Base-by-base conservation (phyloP, 2,888 invertebrate species). In the Eledone cirrhosa region DNA sequence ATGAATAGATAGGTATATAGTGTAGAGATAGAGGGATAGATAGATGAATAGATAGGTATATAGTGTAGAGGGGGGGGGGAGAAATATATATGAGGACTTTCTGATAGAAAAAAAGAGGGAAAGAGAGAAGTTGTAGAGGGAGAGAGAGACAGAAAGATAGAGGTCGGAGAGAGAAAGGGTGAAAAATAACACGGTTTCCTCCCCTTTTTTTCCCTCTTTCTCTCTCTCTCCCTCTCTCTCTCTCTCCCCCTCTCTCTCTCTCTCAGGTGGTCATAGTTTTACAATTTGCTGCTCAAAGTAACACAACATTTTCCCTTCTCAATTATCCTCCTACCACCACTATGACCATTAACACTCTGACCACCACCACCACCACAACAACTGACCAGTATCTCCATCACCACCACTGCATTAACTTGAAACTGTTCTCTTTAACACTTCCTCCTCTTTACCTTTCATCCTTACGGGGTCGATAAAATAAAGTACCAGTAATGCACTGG, bases 171-270 rank as follows among this genome's bases (percentile, higher is more conserved):
- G 24, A 24, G 24, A 24, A 2, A 65, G 24, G n/a, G 53, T 53
- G 3, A 2, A 53, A 53, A 19, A 5, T 22, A 22, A 53, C 53
- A 22, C 53, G 19, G n/a, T 53, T 53, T 4, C 5, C 2, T 53
- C 53, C 5, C n/a, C 53, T 53, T 4, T 5, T 4, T 53, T n/a
- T 53, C n/a, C 5, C 5, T 53, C 53, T 53, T 4, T 5, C 5
- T 53, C 53, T 53, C 53, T 53, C n/a, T 53, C 53, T 53, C 53
- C n/a, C 53, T 53, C 53, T 53, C 53, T 53, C 53, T 53, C 53
- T 53, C 53, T 2, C 5, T 53, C 53, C n/a, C 53, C n/a, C 53
- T 53, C 53, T 53, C 53, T 53, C 53, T 53, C 11, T 63, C 24
- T 8, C n/a, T 63, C 19, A n/a, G 27, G 11, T 63, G 1, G n/a